phyloP scores from a whole-genome alignment of 2,797 vertebrate genomes.

The Ctenosaura bakeri region DNA sequence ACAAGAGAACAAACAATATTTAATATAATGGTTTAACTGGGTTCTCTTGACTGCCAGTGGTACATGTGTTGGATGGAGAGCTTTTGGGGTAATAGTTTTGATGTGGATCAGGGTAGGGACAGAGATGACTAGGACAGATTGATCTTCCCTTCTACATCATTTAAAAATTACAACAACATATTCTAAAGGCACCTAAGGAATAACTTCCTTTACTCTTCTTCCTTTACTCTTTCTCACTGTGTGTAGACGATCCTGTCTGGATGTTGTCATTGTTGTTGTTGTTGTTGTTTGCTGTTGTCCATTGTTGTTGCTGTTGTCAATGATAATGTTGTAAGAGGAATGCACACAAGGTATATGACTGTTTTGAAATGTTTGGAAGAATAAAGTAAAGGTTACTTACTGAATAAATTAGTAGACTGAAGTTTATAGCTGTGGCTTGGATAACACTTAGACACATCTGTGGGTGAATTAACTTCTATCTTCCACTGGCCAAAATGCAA shows the following conservation, averaged over 20 bases:
- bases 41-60: background rate
- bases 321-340: slow-evolving; percentile 46
- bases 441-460: slow-evolving; percentile 80
- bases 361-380: slow-evolving; percentile 74
- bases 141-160: background rate
- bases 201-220: background rate
- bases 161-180: background rate
- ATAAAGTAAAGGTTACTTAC: slow-evolving; percentile 77
- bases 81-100: background rate
- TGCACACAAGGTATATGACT: slow-evolving; percentile 59
- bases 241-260: too few relatives aligned
- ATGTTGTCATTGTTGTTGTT: too few relatives aligned
- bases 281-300: too few relatives aligned
- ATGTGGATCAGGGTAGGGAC: background rate
- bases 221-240: background rate
- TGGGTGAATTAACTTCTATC: slow-evolving; percentile 82
- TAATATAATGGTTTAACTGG: background rate
- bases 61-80: background rate
- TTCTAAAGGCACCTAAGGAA: background rate
- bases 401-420: slow-evolving; percentile 81
- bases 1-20: background rate
- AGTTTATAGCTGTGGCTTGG: slow-evolving; percentile 79
- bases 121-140: background rate
- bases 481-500: slow-evolving; percentile 78
- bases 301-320: too few relatives aligned